Evolutionary conservation across 1,140 invertebrate genomes (phyloP), one percentile per base, ranked within the genome.

Genomic region (Drosophila jambulina): DNA sequence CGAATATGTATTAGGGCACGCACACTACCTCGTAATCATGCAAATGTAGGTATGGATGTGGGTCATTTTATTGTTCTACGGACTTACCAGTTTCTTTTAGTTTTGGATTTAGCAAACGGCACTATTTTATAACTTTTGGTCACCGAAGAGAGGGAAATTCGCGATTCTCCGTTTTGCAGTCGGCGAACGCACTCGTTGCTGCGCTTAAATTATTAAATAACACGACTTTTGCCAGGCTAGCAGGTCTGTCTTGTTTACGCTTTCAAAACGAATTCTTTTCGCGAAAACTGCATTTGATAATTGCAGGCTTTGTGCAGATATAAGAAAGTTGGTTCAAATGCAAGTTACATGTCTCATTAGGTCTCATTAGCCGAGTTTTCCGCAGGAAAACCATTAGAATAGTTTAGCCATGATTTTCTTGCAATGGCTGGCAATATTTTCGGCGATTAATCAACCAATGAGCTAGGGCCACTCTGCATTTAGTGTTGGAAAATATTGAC

Each of bases 131-230:
- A 42, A 25, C 25, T 32, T 53, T 38, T 21, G 23, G 10, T 29
- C 25, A n/a, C 42, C 51, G 34, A 9, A 36, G 21, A 32, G 27
- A 29, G 25, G 34, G 21, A 32, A 19, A n/a, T 19, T 21, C 29
- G 12, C 40, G 48, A 13, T 45, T 34, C n/a, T 23, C 15, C 17
- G 17, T 25, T 42, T 36, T 12, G 29, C 25, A 53, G 36, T 36
- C 43, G 38, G 48, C 58, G 21, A 56, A 53, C 75, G 74, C 84
- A 79, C 82, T 75, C 71, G 78, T 68, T 57, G 54, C 49, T 46
- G 43, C 36, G 43, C 58, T 53, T 54, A 57, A 61, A 72, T 88
- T 88, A 80, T 86, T 88, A 76, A 88, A 83, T 86, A 86, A 86
- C 83, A 83, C 71, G 71, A 81, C 65, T 72, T 40, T 68, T 58